phyloP scores from a whole-genome alignment of 2,113 vertebrate genomes.

The Charadrius vociferus region DNA sequence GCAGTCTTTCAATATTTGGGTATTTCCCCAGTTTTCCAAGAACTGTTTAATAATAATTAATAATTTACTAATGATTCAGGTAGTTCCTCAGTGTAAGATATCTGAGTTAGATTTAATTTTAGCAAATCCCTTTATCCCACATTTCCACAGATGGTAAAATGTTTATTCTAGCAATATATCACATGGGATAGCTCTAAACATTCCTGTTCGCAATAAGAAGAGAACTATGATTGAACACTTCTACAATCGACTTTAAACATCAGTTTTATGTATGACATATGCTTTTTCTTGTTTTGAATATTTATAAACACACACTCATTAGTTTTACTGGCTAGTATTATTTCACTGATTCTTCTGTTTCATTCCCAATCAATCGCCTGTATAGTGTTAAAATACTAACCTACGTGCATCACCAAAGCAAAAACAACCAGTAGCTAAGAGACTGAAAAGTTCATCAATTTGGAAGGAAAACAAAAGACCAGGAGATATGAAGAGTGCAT shows the following conservation, averaged over 20 bases:
- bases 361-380: neutral
- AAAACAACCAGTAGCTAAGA: neutral
- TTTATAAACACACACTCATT: neutral
- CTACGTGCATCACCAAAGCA: neutral
- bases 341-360: neutral
- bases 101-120: neutral
- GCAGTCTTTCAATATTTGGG: neutral
- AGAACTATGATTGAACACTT: neutral
- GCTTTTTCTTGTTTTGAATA: neutral
- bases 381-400: neutral
- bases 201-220: neutral
- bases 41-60: neutral
- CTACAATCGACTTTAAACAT: neutral
- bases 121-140: neutral
- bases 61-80: neutral
- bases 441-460: neutral
- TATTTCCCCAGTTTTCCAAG: neutral
- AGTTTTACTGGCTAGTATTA: neutral
- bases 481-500: neutral
- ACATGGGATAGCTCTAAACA: neutral
- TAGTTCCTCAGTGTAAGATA: neutral
- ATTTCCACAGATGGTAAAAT: neutral
- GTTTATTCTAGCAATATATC: neutral
- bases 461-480: neutral
- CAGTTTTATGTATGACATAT: neutral